These are phyloP conservation scores for Myotis findleyi DNA, from an alignment of 2,797 vertebrate species.

Conservation along the genomic window DNA sequence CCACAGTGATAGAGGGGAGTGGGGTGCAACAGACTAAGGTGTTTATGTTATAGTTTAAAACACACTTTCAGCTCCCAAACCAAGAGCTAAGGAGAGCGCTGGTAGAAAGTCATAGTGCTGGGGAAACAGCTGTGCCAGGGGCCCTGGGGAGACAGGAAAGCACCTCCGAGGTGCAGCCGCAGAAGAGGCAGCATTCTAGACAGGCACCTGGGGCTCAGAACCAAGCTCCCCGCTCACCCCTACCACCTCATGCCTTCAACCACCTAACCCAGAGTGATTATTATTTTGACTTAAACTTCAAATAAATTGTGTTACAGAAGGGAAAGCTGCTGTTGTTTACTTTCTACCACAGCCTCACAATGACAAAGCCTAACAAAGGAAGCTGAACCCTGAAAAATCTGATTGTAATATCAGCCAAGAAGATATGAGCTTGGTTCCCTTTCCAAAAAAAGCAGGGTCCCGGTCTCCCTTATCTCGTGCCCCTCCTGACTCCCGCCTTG, in stretches of 20 bases:
- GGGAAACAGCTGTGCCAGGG: not conserved
- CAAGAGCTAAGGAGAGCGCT: not conserved
- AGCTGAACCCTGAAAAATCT: not conserved
- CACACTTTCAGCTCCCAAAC: conserved; percentile 22
- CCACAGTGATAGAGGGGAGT: not conserved
- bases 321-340: conserved; percentile 8
- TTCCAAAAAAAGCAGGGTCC: not conserved
- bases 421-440: not conserved
- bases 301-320: not conserved
- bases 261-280: not conserved
- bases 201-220: not conserved
- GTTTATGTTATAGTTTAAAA: conserved; percentile 26
- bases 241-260: not conserved
- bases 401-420: not conserved
- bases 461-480: not conserved
- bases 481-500: not conserved
- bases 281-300: conserved; percentile 50
- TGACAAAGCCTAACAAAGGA: conserved; percentile 14
- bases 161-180: not conserved
- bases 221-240: not conserved
- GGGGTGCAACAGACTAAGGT: conserved; percentile 4
- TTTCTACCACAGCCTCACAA: conserved; percentile 11
- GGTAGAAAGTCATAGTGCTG: not conserved
- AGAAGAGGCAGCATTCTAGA: not conserved
- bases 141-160: not conserved